Evolutionary conservation across 2,113 vertebrate species (phyloP), one percentile per base, ranked within the genome.

Genomic region (Anas platyrhynchos): DNA sequence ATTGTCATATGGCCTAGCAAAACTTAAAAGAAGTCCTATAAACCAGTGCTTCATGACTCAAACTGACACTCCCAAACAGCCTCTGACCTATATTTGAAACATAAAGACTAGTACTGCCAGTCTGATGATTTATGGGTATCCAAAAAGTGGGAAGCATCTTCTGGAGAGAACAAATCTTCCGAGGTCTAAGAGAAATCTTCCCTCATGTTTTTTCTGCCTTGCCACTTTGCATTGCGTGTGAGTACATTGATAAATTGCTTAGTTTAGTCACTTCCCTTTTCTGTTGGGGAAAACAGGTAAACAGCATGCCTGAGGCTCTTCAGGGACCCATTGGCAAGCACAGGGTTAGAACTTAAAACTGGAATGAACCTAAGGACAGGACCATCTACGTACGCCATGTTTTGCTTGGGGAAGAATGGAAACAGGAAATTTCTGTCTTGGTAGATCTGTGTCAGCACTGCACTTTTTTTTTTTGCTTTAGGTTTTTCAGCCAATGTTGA

Each of bases 401-500:
- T 89, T 71, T 85, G 22, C 63, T 73, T 73, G 5, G 63, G 58
- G 75, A 71, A 36, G 77, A 67, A 41, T 59, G 72, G 50, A 73
- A 59, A 43, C 3, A n/a, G 61, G 52, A 72, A 59, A 44, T 86
- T 63, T 78, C 36, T 83, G 12, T 90, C 11, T 74, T 43, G 65
- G 11, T 69, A 65, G 16, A 32, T 48, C 52, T 63, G 43, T 14
- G 8, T 71, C 52, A 66, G 66, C 46, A 55, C 5, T 27, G 43
- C n/a, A 6, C 22, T 34, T 48, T 18, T 14, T 94, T 59, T 59
- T 18, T 89, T 67, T 86, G 27, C 67, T 63, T 89, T 97, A 99
- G 99, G 99, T 99, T 94, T 99, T 99, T 92, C 99, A 99, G 98
- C 99, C 99, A 56, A 99, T 99, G 99, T 98, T 99, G 96, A 99